These are phyloP conservation scores for Prochilodus magdalenae DNA, from an alignment of 2,113 vertebrate genomes.

Conservation along the genomic window DNA sequence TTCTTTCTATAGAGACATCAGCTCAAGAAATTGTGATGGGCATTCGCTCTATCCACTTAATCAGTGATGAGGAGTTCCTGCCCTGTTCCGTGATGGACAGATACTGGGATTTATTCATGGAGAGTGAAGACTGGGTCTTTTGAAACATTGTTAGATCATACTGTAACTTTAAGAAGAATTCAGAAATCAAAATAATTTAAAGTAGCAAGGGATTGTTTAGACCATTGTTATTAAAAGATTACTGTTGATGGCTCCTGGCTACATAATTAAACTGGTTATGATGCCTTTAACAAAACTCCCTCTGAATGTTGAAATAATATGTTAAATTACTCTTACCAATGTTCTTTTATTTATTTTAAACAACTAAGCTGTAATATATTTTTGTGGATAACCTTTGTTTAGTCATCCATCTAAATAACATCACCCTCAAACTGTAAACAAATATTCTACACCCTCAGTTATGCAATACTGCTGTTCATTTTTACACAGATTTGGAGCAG, in stretches of 20 bases:
- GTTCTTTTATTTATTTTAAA: not conserved
- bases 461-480: no score
- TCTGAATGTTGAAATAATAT: not conserved
- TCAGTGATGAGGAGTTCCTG: conserved; percentile 81
- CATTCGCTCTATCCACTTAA: conserved; percentile 72
- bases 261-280: not conserved
- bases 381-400: no score
- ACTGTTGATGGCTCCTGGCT: not conserved
- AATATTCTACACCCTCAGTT: no score
- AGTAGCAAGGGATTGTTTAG: not conserved
- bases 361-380: no score
- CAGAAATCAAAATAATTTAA: not conserved
- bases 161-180: not conserved
- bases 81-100: conserved; percentile 79
- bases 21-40: conserved; percentile 68
- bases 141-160: conserved; percentile 7
- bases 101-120: conserved; percentile 79
- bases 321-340: not conserved
- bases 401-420: no score
- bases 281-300: not conserved
- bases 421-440: no score
- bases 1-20: conserved; percentile 68
- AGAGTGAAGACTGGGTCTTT: conserved; percentile 62
- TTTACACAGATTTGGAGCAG: no score
- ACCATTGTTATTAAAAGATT: not conserved